Evolutionary conservation across 2,797 vertebrate genomes (phyloP).

Genomic region (Philypnodon macrostomus): DNA sequence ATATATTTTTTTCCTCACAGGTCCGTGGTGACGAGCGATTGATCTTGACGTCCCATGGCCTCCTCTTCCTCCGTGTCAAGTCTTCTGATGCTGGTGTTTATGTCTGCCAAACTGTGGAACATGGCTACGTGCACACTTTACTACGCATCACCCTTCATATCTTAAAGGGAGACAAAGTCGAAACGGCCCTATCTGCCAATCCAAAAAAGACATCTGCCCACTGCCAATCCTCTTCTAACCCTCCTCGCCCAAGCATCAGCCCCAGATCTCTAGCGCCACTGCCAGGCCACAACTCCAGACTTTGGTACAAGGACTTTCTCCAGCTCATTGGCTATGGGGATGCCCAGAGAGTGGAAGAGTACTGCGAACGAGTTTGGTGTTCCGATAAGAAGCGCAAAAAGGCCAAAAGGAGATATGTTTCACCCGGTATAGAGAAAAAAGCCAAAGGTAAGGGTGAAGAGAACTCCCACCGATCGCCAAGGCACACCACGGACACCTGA

Average conservation of each 20-base stretch:
- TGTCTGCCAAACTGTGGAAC: conserved; percentile 92
- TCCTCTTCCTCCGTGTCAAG: conserved; percentile 85
- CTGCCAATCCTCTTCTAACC: conserved; percentile 2
- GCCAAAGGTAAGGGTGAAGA: conserved; percentile 70
- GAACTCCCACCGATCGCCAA: conserved; percentile 84
- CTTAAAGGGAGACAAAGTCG: conserved; percentile 82
- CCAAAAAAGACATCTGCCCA: too few relatives aligned
- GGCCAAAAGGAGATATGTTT: conserved; percentile 83
- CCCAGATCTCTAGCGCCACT: conserved; percentile 57
- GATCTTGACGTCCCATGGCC: conserved; percentile 87
- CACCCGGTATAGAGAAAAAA: conserved; percentile 80
- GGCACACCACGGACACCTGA: conserved; percentile 84
- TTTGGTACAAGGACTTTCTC: conserved; percentile 96
- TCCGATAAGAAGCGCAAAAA: conserved; percentile 91
- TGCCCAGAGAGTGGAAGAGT: conserved; percentile 92
- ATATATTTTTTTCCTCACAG: conserved; percentile 57
- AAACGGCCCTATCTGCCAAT: conserved; percentile 67
- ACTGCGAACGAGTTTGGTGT: conserved; percentile 97
- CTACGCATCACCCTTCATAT: conserved; percentile 85
- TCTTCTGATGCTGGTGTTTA: conserved; percentile 86
- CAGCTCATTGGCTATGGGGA: conserved; percentile 94
- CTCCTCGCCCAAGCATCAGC: conserved; percentile 44
- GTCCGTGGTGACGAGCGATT: conserved; percentile 86
- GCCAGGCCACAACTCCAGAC: conserved; percentile 74
- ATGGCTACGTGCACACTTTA: conserved; percentile 88